A percentile compares a stretch with the other conserved stretches of the same genome.
Conservation (phyloP, 2,797 vertebrate genomes). For the Graptemys geographica region DNA sequence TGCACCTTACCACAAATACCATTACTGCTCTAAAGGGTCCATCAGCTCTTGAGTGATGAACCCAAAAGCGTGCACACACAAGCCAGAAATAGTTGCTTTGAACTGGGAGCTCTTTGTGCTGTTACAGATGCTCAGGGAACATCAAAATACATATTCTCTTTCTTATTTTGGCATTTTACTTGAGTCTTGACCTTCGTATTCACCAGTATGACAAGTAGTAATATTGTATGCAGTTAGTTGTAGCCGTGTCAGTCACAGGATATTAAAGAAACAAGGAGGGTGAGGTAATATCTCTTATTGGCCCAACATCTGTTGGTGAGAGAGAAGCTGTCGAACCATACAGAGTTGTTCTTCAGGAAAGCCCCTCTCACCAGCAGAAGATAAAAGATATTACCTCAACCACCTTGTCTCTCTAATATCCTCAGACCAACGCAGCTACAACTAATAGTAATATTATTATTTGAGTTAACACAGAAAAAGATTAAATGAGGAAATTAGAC, state of each 20-base stretch:
- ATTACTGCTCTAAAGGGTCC: neutral
- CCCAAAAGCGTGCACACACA: fast-evolving
- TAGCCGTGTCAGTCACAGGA: too few relatives aligned
- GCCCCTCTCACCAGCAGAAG: too few relatives aligned
- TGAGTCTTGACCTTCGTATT: neutral
- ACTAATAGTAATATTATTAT: neutral
- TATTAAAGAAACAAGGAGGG: too few relatives aligned
- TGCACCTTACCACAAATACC: fast-evolving
- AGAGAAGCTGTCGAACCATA: too few relatives aligned
- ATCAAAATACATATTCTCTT: neutral
- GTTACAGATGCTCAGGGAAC: neutral
- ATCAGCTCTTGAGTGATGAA: fast-evolving
- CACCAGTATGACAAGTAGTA: fast-evolving
- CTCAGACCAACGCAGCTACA: too few relatives aligned
- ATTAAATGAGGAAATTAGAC: fast-evolving
- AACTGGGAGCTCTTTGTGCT: fast-evolving
- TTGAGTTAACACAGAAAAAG: neutral
- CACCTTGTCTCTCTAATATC: too few relatives aligned
- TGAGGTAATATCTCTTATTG: too few relatives aligned
- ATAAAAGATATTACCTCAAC: too few relatives aligned
- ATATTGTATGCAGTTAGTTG: too few relatives aligned
- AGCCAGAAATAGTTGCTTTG: neutral
- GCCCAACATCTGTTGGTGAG: too few relatives aligned
- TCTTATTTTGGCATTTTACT: neutral
- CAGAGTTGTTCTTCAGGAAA: too few relatives aligned